Conservation (phyloP, 2,113 vertebrate genomes). For the Mungos mungo region DNA sequence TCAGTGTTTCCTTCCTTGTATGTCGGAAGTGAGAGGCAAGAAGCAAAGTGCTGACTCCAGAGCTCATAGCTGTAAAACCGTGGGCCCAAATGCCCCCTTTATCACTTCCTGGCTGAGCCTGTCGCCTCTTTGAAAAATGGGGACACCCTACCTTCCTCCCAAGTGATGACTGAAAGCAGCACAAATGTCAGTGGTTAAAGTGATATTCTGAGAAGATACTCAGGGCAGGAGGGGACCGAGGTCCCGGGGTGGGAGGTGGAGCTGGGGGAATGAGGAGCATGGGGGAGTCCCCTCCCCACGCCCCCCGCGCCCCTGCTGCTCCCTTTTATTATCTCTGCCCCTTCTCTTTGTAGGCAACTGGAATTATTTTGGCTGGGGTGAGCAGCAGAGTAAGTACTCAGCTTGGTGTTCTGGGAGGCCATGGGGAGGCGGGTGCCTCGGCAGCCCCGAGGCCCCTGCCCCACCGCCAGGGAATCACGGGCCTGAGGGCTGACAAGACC, state of each 20-base stretch:
- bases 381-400: conserved; percentile 96
- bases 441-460: neutral
- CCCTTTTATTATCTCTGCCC: conserved; percentile 69
- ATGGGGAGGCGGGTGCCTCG: neutral
- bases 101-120: neutral
- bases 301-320: neutral
- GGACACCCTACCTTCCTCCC: neutral
- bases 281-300: neutral
- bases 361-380: conserved; percentile 97
- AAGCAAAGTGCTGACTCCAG: neutral
- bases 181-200: neutral
- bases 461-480: neutral
- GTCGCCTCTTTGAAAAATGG: neutral
- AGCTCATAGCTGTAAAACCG: neutral
- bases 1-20: neutral
- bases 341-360: conserved; percentile 93
- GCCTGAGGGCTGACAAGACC: neutral
- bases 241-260: neutral
- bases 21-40: neutral
- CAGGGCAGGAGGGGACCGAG: neutral
- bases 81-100: neutral
- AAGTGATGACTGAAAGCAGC: neutral
- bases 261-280: neutral
- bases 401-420: neutral
- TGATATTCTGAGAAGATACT: neutral